Base-by-base conservation (phyloP, 2,888 invertebrate species). In the Limenitis camilla region DNA sequence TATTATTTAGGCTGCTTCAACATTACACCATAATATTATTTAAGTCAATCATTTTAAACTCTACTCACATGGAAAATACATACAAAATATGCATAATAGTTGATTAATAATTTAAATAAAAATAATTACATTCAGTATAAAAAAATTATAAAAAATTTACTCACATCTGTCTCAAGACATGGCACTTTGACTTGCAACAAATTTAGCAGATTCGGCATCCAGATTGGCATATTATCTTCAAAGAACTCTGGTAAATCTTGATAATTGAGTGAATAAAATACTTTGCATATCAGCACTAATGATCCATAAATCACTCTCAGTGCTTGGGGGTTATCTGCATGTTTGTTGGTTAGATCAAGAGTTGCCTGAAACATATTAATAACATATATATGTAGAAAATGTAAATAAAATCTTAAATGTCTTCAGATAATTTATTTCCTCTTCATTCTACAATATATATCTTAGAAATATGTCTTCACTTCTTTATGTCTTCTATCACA, bases 221-320 rank as follows among this genome's bases (percentile, higher is more conserved):
- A 99, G 0, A 90, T 90, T 27, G 89, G 88, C 94, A 99, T 97
- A 76, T 98, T 97, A 74, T 99, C 99, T 80, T 99, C 99, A 76
- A 99, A 99, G 87, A 96, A 98, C 84, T 99, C 99, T 0, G 99
- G 99, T 63, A 99, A 85, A 81, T 99, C 99, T 89, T 99, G 99
- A 62, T 93, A 96, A 81, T 99, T 99, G 19, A 99, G 90, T 0
- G 98, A 98, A 80, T 96, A 96, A 88, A 99, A 99, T 45, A 99
- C 95, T 82, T 99, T 98, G 69, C 94, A 93, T 52, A 97, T 93
- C 29, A 98, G 88, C 27, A 94, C 91, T 33, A 99, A 84, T 0
- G 97, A 97, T 49, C 94, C 93, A 68, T 96, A 98, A 61, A 98
- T 95, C 5, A 97, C 91, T 74, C 92, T 92, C 33, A 98, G 83